Conservation (phyloP, 1,140 invertebrate species). For the Pseudomyrmex cubaensis region DNA sequence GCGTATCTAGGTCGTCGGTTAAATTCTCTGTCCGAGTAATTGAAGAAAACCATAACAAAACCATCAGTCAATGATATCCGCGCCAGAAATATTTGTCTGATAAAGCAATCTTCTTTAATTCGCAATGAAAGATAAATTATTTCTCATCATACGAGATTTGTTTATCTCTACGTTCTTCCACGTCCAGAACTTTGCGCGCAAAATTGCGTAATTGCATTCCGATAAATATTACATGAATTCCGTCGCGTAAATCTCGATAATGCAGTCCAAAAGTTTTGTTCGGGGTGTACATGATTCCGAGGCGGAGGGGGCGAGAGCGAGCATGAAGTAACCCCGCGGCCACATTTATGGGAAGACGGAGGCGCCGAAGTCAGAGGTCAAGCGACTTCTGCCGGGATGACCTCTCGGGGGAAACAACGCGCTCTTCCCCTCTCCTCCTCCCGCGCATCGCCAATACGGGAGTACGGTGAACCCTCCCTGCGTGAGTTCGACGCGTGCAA, state of each 20-base stretch:
- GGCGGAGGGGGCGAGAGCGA: constrained; percentile 41
- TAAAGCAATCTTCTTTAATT: no score
- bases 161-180: no score
- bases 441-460: constrained; percentile 10
- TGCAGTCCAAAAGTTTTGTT: constrained; percentile 24
- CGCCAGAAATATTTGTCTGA: background rate
- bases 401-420: constrained; percentile 68
- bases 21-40: background rate
- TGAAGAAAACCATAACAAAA: no score
- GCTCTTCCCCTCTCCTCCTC: constrained; percentile 9
- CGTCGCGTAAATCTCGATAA: background rate
- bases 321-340: constrained; percentile 67
- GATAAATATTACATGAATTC: background rate
- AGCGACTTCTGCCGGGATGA: constrained; percentile 73
- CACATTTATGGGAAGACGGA: constrained; percentile 75
- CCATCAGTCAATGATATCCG: no score
- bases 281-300: constrained; percentile 22
- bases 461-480: constrained; percentile 48
- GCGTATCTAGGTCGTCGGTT: background rate
- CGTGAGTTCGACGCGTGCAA: constrained; percentile 46
- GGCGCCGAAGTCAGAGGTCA: constrained; percentile 72
- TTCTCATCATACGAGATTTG: no score
- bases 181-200: background rate
- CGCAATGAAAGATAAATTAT: no score
- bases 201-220: background rate